Evolutionary conservation across 2,888 invertebrate species (phyloP), one percentile per base, ranked within the genome.

Genomic region (Catocala sponsa): DNA sequence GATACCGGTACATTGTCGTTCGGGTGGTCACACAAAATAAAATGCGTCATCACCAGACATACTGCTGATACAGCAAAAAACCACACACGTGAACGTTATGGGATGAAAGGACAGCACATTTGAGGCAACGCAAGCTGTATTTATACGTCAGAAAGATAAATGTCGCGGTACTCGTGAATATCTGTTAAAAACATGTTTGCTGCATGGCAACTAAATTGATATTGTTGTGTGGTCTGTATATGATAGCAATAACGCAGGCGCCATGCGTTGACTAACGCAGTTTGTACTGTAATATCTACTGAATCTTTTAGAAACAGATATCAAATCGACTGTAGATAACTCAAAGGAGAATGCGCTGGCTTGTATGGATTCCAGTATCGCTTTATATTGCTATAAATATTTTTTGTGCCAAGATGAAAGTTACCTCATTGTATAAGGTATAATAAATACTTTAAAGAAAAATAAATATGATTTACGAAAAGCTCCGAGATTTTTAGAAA

Each of bases 41-140:
- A 85, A 83, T 59, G 72, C 78, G 83, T 83, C 85, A 82, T 78
- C 76, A 70, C 73, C 79, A 76, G 66, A 66, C 65, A 63, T 52
- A 60, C 52, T 60, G 74, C 74, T 78, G 78, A 77, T 73, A 79
- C 68, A 65, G 59, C 73, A 58, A 68, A 75, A 70, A 74, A 66
- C 70, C 69, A 76, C 71, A 78, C 79, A 68, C 79, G 74, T 61
- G 71, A 70, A 69, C 69, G 64, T 70, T 70, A 65, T 59, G 51
- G 71, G 65, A 66, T 70, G 72, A 76, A 70, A 64, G 65, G 70
- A 68, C 53, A 72, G 64, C 44, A 56, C 64, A 67, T 53, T 66
- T 62, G 59, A 62, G 44, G 41, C n/a, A 52, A 50, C 49, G 55
- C 60, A 50, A 57, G 42, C 35, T 15, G 46, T 55, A 41, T 53